phyloP scores from a whole-genome alignment of 2,797 vertebrate species.

The Parambassis ranga region DNA sequence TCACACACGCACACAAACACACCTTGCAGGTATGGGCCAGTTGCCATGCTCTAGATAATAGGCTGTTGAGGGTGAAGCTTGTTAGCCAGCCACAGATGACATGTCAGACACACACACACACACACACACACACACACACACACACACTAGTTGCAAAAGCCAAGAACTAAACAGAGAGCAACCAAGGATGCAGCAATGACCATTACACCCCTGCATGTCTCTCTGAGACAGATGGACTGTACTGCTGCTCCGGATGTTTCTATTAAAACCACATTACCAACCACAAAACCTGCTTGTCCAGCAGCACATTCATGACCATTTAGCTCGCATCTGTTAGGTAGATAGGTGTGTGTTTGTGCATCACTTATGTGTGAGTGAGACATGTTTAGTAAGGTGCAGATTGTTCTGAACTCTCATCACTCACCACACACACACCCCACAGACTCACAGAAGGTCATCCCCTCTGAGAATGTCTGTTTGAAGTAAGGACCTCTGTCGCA shows the following conservation, averaged over 20 bases:
- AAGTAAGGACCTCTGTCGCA: slow-evolving; percentile 67
- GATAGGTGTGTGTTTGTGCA: slow-evolving; percentile 16
- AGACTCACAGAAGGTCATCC: slow-evolving; percentile 76
- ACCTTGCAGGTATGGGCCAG: slow-evolving; percentile 76
- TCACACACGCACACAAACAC: slow-evolving; percentile 44
- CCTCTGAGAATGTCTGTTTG: slow-evolving; percentile 76
- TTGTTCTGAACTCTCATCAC: background rate
- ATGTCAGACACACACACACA: slow-evolving; percentile 38
- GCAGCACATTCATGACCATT: slow-evolving; percentile 95
- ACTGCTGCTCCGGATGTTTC: slow-evolving; percentile 91
- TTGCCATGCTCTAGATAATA: slow-evolving; percentile 76
- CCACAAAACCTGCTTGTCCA: slow-evolving; percentile 83
- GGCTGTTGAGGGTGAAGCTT: slow-evolving; percentile 70
- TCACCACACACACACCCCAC: slow-evolving; percentile 46
- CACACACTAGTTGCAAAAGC: slow-evolving; percentile 18
- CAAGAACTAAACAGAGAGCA: slow-evolving; percentile 27
- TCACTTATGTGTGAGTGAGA: background rate
- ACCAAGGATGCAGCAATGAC: slow-evolving; percentile 34
- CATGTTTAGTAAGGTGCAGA: background rate
- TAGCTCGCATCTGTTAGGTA: slow-evolving; percentile 92
- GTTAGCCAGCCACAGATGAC: slow-evolving; percentile 71
- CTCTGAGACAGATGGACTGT: slow-evolving; percentile 89
- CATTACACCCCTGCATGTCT: too few species aligned
- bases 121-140: slow-evolving; percentile 22
- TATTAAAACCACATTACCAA: slow-evolving; percentile 91